A percentile compares a stretch with the other conserved stretches of the same genome.
Evolutionary conservation across 2,113 vertebrate genomes (phyloP).

Genomic region (Phoxinus phoxinus): DNA sequence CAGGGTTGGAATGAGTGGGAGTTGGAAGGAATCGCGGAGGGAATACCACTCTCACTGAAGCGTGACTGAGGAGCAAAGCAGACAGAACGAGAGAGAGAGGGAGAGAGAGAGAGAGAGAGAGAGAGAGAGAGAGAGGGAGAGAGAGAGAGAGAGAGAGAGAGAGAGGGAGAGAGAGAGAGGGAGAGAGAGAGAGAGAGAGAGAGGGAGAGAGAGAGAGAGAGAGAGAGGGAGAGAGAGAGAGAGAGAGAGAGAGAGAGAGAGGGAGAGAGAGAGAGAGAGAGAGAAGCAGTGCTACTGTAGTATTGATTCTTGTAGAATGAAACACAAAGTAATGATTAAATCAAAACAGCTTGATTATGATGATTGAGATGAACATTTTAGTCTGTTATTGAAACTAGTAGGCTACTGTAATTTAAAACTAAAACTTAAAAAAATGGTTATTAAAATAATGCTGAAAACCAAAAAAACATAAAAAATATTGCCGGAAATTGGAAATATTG

Average conservation of each 20-base stretch:
- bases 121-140: no score
- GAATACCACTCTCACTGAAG: constrained; percentile 46
- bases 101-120: neutral
- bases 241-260: no score
- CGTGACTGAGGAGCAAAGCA: constrained; percentile 38
- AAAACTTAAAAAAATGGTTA: neutral
- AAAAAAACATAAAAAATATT: no score
- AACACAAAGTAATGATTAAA: neutral
- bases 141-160: no score
- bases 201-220: no score
- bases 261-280: neutral
- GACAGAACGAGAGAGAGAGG: constrained; percentile 17
- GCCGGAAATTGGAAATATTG: no score
- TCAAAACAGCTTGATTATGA: neutral
- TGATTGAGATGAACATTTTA: neutral
- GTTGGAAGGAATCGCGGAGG: constrained; percentile 26
- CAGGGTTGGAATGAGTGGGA: constrained; percentile 28
- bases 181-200: neutral
- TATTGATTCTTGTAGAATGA: constrained; percentile 32
- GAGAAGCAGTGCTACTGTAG: constrained; percentile 32
- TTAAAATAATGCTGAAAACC: neutral
- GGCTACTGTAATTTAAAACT: neutral
- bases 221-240: constrained; percentile 16
- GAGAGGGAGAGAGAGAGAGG: neutral
- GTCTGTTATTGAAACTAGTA: neutral